A percentile compares a stretch with the other conserved stretches of the same genome.
These are phyloP conservation scores for Larimichthys polyactis DNA, from an alignment of 2,113 vertebrate genomes.

Conservation along the genomic window DNA sequence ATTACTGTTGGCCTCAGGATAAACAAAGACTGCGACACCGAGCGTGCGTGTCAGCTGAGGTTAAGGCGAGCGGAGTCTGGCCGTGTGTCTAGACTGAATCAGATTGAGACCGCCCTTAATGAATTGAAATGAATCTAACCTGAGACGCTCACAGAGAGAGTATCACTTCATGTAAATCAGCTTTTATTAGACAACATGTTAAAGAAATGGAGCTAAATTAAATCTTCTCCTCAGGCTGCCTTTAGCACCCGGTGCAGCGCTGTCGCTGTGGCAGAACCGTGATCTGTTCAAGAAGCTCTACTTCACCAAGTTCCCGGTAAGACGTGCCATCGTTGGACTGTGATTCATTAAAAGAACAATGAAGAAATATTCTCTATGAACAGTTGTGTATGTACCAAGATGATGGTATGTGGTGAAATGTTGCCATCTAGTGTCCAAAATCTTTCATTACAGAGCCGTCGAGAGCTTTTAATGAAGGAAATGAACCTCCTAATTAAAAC, in stretches of 20 bases:
- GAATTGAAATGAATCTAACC: background rate
- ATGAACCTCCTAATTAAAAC: background rate
- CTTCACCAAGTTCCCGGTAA: constrained; percentile 95
- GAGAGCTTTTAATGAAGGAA: background rate
- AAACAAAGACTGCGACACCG: constrained; percentile 35
- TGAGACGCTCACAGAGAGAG: too few relatives aligned
- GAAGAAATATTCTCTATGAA: background rate
- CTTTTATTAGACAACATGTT: background rate
- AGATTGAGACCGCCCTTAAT: background rate
- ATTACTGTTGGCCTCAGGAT: constrained; percentile 23
- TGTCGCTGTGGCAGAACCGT: constrained; percentile 94
- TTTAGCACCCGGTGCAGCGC: constrained; percentile 92
- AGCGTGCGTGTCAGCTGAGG: constrained; percentile 1
- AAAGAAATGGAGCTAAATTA: background rate
- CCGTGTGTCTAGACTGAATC: background rate
- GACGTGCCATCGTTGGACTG: constrained; percentile 38
- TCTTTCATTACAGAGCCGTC: background rate
- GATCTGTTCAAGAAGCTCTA: constrained; percentile 90
- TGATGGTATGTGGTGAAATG: constrained; percentile 24
- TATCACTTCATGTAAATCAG: background rate
- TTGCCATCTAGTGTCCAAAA: constrained; percentile 68
- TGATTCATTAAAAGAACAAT: background rate
- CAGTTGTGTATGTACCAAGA: background rate
- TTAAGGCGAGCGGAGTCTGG: constrained; percentile 2
- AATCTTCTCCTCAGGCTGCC: constrained; percentile 83